Base-by-base conservation (phyloP, 2,113 vertebrate genomes). In the Trinectes maculatus region DNA sequence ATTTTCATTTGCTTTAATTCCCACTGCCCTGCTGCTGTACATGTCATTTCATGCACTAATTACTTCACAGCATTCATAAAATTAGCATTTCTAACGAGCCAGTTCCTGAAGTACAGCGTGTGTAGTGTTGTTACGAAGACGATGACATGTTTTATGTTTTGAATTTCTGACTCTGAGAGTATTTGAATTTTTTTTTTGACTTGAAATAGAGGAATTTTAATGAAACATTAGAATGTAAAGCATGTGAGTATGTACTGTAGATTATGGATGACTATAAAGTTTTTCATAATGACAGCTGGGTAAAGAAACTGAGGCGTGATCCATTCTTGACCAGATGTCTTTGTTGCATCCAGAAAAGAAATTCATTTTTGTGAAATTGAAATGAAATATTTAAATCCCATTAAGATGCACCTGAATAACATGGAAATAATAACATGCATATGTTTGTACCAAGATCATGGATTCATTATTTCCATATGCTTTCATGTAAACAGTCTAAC, bases 11-110 rank as follows among this genome's bases (percentile, higher is more conserved):
- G 18, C 28, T 21, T 19, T 19, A 53, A 33, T 33, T 13, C 28
- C 18, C 51, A 15, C 9, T 7, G 29, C 51, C 34, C n/a, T 33
- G 48, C 48, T 33, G 48, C n/a, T 33, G 49, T 21, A 53, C 28
- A n/a, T 13, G 29, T 33, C 31, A 18, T 33, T 33, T 33, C 49
- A 53, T 33, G 31, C 18, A 53, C 51, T 53, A 53, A 33, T 34
- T 53, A 34, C 51, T 13, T 6, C 16, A 6, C 51, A 13, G n/a
- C 12, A 2, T 11, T 52, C 29, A 53, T 34, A 19, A 18, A 21
- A n/a, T 11, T 22, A 34, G 33, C 9, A 21, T 31, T 53, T 29
- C 51, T 12, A 22, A 21, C 34, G 28, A 21, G 7, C 25, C 47
- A 28, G 8, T 21, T 1, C 12, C 49, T 33, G 16, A 9, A 9